Base-by-base conservation (phyloP, 2,888 invertebrate genomes). In the Tetragonisca angustula region DNA sequence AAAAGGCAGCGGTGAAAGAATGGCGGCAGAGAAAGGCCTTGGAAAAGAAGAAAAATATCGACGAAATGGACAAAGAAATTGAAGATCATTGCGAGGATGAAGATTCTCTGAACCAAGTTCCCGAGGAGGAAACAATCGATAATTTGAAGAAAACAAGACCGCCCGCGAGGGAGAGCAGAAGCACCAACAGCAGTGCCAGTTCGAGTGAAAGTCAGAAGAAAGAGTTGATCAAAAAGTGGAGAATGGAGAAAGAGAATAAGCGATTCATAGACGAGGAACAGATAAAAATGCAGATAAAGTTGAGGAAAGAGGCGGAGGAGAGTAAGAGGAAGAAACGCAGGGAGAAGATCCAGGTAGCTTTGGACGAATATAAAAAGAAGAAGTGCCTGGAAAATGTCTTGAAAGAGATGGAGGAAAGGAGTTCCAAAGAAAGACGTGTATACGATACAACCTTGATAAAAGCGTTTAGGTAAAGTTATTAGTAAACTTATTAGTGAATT, bases 1-100 rank as follows among this genome's bases (percentile, higher is more conserved):
- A 95, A 84, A 94, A 94, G 81, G 85, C 91, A 3, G 93, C 94
- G 0, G 93, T 96, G 13, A 92, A 92, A 76, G 92, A 94, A 73
- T 96, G 95, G 96, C 93, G 94, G 68, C 89, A 92, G 73, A 88
- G 88, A 59, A 94, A 93, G 87, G 87, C 89, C 50, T 75, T 61
- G n/a, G 85, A 88, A 9, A 88, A 77, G 24, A 50, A n/a, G 9
- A 67, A 43, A 62, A 81, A 69, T 67, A 68, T 84, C 2, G 52
- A 76, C 13, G 74, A 68, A 5, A 43, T 64, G n/a, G 79, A 79
- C 0, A 17, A 5, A 19, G 36, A 49, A 17, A 36, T n/a, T 0
- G 43, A 56, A 11, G 2, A 59, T 52, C 15, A 2, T n/a, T 2
- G 9, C 2, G 27, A 36, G 19, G n/a, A 54, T 15, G 56, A 56